Conservation (phyloP, 1,140 invertebrate genomes). For the Caenorhabditis brenneri region DNA sequence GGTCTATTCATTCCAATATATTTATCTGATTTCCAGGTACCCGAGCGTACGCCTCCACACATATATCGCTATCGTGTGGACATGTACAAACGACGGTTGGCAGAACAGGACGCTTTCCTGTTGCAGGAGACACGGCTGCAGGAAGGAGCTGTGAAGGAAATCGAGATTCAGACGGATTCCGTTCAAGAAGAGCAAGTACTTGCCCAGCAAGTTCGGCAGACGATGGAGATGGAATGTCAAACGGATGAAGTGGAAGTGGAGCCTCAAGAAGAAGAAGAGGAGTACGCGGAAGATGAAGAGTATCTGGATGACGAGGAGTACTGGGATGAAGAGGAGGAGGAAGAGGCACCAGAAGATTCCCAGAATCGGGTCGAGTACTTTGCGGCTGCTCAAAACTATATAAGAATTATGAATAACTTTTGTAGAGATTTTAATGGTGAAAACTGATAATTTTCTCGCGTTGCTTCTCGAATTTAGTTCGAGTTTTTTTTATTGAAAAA, state of each 20-base stretch:
- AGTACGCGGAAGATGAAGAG: neutral
- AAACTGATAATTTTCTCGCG: neutral
- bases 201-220: neutral
- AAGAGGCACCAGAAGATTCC: neutral
- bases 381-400: neutral
- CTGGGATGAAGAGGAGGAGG: slow-evolving; percentile 1
- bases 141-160: neutral
- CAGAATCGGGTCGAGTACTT: too few relatives aligned
- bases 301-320: slow-evolving; percentile 7
- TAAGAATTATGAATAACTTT: too few relatives aligned
- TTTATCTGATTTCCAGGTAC: neutral
- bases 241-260: neutral
- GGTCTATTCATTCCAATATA: neutral
- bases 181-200: too few relatives aligned
- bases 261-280: neutral
- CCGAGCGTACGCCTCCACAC: neutral
- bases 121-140: neutral
- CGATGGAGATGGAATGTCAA: neutral
- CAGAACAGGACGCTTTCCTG: neutral
- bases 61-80: slow-evolving; percentile 7
- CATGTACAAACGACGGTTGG: slow-evolving; percentile 4
- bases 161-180: neutral
- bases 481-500: neutral
- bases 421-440: neutral
- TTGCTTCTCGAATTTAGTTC: neutral